Evolutionary conservation across 2,888 invertebrate genomes (phyloP), one percentile per base, ranked within the genome.

Genomic region (Drosophila dives): DNA sequence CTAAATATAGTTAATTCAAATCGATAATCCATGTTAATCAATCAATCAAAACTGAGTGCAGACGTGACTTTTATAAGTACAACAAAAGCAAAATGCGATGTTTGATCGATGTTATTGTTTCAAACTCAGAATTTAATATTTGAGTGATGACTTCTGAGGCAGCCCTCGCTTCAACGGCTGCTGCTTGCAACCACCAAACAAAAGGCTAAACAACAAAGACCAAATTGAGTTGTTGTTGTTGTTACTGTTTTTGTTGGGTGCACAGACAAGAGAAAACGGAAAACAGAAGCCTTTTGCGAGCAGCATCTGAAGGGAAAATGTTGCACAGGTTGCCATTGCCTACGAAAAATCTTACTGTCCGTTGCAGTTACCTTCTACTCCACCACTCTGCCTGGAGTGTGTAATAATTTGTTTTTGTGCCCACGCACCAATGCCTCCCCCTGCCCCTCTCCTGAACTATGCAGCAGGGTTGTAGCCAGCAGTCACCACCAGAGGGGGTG

Each of bases 281-380:
- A 75, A 74, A 79, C 73, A 68, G 83, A 79, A 79, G 75, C 83
- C 72, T 59, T 82, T 83, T 72, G 36, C 48, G 34, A 65, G 48
- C 64, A 72, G 48, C 64, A 72, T 51, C 80, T 69, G 59, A 61
- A 56, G 40, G 67, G 77, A 68, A 69, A 78, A 84, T 80, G 83
- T 74, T 85, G 88, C 88, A 85, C 86, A 86, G 88, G 85, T 85
- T 85, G 88, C 88, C 83, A 77, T 69, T 79, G 86, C 84, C 84
- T 64, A 84, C 86, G 63, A 64, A 59, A 68, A 81, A 70, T 72
- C 81, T 81, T 70, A 81, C 34, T 87, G 85, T 87, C 88, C 75
- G 80, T 75, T 85, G 85, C 85, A 83, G 84, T 73, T 68, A 64
- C 78, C 54, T 29, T 12, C 12, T 7, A 12, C 45, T 1, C 7